Conservation (phyloP, 2,113 vertebrate genomes). For the Alectura lathami region DNA sequence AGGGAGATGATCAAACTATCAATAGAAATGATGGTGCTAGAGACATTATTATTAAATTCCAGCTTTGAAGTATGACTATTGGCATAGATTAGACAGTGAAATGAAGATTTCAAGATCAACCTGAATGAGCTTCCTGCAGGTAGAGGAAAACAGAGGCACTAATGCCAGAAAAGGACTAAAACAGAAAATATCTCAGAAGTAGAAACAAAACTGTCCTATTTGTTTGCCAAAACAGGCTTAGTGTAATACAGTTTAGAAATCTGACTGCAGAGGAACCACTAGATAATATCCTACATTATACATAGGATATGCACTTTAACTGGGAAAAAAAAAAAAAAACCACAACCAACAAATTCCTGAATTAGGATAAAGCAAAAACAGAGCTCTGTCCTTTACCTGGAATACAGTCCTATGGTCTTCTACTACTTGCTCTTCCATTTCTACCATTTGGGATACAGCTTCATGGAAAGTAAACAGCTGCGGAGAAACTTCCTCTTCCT, state of each 20-base stretch:
- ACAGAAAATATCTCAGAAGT: not conserved
- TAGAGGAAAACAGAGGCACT: not conserved
- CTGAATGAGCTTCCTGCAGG: not conserved
- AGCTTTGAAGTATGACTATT: not conserved
- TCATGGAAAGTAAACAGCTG: slow-evolving; percentile 97
- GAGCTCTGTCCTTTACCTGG: slow-evolving; percentile 80
- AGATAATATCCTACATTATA: not conserved
- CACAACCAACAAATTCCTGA: not conserved
- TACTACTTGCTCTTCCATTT: slow-evolving; percentile 98
- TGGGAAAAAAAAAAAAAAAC: no score
- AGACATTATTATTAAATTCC: not conserved
- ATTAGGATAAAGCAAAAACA: not conserved
- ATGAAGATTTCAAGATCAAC: not conserved
- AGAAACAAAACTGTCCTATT: not conserved
- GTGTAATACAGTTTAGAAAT: not conserved
- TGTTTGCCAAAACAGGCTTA: not conserved
- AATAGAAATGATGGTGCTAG: not conserved
- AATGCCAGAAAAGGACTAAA: not conserved
- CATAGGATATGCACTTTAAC: not conserved
- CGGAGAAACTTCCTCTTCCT: slow-evolving; percentile 98
- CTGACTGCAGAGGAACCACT: not conserved
- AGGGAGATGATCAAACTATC: not conserved
- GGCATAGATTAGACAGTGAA: not conserved
- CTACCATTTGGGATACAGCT: slow-evolving; percentile 97
- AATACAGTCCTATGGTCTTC: slow-evolving; percentile 96